Evolutionary conservation across 2,888 invertebrate genomes (phyloP).

Genomic region (Drosophila merina): DNA sequence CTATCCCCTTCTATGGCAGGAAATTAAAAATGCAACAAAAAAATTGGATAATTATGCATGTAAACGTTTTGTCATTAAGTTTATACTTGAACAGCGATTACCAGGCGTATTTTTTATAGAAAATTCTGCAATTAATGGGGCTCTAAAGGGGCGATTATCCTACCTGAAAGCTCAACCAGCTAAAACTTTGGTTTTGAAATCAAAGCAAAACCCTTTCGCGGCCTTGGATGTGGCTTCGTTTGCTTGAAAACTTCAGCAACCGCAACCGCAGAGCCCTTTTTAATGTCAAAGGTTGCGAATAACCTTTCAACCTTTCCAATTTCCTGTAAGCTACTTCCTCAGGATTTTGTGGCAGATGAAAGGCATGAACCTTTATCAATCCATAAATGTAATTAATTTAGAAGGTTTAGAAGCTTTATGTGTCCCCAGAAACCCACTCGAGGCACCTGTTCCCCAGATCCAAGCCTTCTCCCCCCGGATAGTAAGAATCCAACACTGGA

Average conservation of each 20-base stretch:
- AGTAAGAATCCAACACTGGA: constrained; percentile 29
- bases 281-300: constrained; percentile 42
- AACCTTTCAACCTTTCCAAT: neutral
- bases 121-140: constrained; percentile 18
- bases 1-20: constrained; percentile 46
- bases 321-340: constrained; percentile 5
- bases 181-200: constrained; percentile 3
- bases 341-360: neutral
- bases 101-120: constrained; percentile 38
- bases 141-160: neutral
- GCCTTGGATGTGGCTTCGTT: constrained; percentile 32
- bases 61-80: constrained; percentile 72
- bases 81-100: constrained; percentile 61
- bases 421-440: constrained; percentile 21
- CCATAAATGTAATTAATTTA: constrained; percentile 15
- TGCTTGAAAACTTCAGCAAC: constrained; percentile 1
- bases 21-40: constrained; percentile 60
- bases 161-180: neutral
- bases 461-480: constrained; percentile 1
- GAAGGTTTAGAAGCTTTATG: neutral
- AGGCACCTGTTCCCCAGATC: constrained; percentile 31
- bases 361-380: constrained; percentile 1
- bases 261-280: constrained; percentile 29
- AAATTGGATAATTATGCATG: constrained; percentile 62
- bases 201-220: neutral